phyloP scores from a whole-genome alignment of 2,888 invertebrate genomes.

The Chymomyza caudatula region DNA sequence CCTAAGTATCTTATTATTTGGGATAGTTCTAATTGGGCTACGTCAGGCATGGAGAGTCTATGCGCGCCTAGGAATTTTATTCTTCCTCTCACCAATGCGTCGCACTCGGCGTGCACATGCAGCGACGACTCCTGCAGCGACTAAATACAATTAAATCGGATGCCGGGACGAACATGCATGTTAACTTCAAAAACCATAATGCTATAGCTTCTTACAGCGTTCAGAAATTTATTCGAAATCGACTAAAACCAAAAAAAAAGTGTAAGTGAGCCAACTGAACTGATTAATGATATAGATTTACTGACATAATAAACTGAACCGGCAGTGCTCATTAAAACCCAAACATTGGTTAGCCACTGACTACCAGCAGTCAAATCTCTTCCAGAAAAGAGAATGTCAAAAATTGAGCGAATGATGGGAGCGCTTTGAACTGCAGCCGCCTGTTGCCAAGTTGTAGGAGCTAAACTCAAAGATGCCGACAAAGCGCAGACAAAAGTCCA shows the following conservation, averaged over 20 bases:
- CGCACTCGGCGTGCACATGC: no score
- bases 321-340: background rate
- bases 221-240: background rate
- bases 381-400: slow-evolving; percentile 31
- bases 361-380: slow-evolving; percentile 10
- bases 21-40: no score
- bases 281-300: background rate
- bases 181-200: no score
- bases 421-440: slow-evolving; percentile 14
- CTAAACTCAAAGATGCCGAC: slow-evolving; percentile 39
- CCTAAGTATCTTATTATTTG: no score
- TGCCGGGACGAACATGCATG: no score
- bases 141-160: no score
- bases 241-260: background rate
- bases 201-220: no score
- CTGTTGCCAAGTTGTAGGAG: slow-evolving; percentile 42
- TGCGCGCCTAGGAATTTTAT: no score
- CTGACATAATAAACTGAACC: background rate
- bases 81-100: no score
- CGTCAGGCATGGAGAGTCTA: no score
- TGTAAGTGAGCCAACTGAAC: background rate
- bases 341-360: no score
- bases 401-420: slow-evolving; percentile 23
- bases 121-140: no score
- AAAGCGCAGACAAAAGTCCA: slow-evolving; percentile 4